Base-by-base conservation (phyloP, 2,797 vertebrate species). In the Sebastes hubbsi region DNA sequence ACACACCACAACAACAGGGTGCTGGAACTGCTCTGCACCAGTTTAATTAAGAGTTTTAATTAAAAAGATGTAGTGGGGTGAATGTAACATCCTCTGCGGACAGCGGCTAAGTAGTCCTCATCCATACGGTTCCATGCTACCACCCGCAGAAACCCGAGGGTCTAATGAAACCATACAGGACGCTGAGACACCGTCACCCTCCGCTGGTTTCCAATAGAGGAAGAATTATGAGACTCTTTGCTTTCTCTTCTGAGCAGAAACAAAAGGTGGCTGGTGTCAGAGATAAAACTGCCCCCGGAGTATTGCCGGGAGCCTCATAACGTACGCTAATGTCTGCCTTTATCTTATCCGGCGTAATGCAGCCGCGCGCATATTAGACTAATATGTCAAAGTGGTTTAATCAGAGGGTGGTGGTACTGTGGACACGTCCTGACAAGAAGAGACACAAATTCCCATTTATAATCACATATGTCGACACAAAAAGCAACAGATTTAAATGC, bases 41-140 rank as follows among this genome's bases (percentile, higher is more conserved):
- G 80, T 89, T 90, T 83, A 86, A 90, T 88, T 86, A 90, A 71
- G 73, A 74, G 60, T 84, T 90, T 84, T 88, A 90, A 91, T 90
- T 90, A 84, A 91, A 88, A 90, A 77, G 58, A 90, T 83, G 71
- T 72, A 80, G 77, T 72, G 67, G 82, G 75, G 77, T 85, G 76
- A 90, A 79, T 72, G 62, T 76, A 81, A 78, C 74, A 83, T 86
- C 83, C 72, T 89, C 66, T 73, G 56, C 55, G 81, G 70, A 82
- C 68, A 72, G 71, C 29, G 2, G 89, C 85, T 81, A 88, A 80
- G 77, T 71, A 80, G 71, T 67, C 52, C 68, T 90, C 62, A 71
- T 80, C 72, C 78, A 69, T 79, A 72, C 8, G 6, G 18, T 81
- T 82, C 59, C 49, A 64, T 74, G 68, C 52, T 68, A 49, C 55